phyloP scores from a whole-genome alignment of 2,888 invertebrate genomes.

The Gymnosoma rotundatum region DNA sequence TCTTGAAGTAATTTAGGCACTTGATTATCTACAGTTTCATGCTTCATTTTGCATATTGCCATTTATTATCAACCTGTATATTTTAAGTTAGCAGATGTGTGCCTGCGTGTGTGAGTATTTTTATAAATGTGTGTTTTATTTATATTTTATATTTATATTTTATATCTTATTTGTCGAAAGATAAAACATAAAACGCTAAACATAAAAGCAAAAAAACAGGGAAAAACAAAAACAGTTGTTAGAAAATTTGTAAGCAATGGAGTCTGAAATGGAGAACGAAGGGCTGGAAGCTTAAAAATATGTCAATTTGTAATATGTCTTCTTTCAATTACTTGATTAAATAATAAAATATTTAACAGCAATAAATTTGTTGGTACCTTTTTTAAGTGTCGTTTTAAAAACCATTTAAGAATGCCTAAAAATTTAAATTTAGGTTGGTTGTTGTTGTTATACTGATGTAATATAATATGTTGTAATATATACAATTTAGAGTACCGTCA shows the following conservation, averaged over 20 bases:
- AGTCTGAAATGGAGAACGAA: neutral
- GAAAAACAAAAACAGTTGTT: constrained; percentile 62
- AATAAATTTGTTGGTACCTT: constrained; percentile 12
- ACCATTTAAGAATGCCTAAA: neutral
- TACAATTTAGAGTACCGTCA: too few relatives aligned
- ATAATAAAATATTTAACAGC: constrained; percentile 45
- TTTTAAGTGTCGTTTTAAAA: neutral
- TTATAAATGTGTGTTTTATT: neutral
- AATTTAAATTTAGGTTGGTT: neutral
- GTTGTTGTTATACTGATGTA: neutral
- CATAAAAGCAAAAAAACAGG: neutral
- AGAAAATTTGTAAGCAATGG: constrained; percentile 34
- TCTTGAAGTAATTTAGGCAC: constrained; percentile 65
- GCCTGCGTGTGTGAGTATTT: neutral
- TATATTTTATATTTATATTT: too few relatives aligned
- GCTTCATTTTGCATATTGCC: constrained; percentile 70
- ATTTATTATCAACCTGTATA: constrained; percentile 22
- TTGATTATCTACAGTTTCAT: constrained; percentile 70
- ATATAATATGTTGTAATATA: too few relatives aligned
- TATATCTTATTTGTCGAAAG: constrained; percentile 13
- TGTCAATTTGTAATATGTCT: constrained; percentile 66
- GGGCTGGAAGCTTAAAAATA: constrained; percentile 32
- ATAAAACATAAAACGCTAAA: constrained; percentile 19
- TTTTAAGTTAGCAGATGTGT: neutral
- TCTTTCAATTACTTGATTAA: constrained; percentile 69